Evolutionary conservation across 2,888 invertebrate species (phyloP).

Genomic region (Cataglyphis livida): DNA sequence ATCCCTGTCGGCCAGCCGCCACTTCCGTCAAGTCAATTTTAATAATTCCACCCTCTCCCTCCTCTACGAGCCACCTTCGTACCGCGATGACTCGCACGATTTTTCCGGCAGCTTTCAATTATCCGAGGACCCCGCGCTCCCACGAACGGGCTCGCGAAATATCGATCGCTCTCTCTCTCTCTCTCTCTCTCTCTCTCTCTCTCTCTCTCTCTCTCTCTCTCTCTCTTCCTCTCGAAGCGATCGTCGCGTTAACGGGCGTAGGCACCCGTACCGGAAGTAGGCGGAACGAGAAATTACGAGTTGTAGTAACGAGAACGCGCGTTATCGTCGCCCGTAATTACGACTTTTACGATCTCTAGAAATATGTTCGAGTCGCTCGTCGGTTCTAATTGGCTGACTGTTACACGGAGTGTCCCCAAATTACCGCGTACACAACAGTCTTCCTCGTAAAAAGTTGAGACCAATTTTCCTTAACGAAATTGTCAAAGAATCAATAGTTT

Average conservation of each 20-base stretch:
- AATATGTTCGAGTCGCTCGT: slow-evolving; percentile 14
- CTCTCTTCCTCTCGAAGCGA: background rate
- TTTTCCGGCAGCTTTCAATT: slow-evolving; percentile 79
- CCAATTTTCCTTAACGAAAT: background rate
- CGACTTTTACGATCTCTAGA: slow-evolving; percentile 22
- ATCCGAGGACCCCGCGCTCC: slow-evolving; percentile 71
- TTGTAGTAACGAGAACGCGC: slow-evolving; percentile 48
- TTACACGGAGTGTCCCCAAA: slow-evolving; percentile 10
- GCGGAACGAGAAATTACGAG: slow-evolving; percentile 61
- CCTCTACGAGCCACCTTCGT: slow-evolving; percentile 52
- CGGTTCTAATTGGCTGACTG: slow-evolving; percentile 33
- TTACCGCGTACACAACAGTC: background rate
- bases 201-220: background rate
- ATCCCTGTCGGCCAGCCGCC: slow-evolving; percentile 36
- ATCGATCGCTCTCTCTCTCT: slow-evolving; percentile 64
- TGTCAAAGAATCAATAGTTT: background rate
- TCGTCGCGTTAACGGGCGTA: slow-evolving; percentile 33
- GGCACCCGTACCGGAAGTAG: slow-evolving; percentile 58
- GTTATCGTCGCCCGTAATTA: slow-evolving; percentile 37
- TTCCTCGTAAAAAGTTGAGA: background rate
- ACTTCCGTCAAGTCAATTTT: slow-evolving; percentile 77
- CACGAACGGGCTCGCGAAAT: slow-evolving; percentile 67
- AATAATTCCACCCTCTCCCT: slow-evolving; percentile 73
- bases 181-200: background rate
- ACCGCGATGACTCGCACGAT: slow-evolving; percentile 78